These are phyloP conservation scores for Hystrix brachyura DNA, from an alignment of 2,113 vertebrate genomes.

Conservation along the genomic window DNA sequence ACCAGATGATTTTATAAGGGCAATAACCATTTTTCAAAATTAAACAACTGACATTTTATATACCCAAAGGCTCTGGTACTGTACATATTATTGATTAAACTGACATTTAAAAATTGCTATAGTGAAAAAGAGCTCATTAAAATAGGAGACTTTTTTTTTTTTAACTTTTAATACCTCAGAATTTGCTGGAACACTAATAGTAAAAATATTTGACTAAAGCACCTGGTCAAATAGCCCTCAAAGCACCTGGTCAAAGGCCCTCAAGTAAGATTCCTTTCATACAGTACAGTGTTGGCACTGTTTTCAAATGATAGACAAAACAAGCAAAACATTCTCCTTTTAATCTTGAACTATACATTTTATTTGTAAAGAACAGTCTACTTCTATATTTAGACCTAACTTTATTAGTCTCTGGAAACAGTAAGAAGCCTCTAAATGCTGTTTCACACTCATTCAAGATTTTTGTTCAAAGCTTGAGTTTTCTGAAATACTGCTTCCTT, in stretches of 20 bases:
- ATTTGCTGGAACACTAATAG: background rate
- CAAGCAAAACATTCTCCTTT: background rate
- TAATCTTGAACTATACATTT: background rate
- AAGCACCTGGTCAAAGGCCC: background rate
- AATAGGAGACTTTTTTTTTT: slow-evolving; percentile 60
- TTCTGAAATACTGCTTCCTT: slow-evolving; percentile 6
- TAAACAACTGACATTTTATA: slow-evolving; percentile 81
- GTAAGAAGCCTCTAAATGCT: background rate
- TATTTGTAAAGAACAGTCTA: background rate
- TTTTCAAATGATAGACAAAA: slow-evolving; percentile 17
- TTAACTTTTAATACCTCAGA: slow-evolving; percentile 54
- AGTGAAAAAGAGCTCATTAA: slow-evolving; percentile 71
- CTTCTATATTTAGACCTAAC: background rate
- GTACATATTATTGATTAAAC: slow-evolving; percentile 77
- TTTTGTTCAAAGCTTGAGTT: background rate
- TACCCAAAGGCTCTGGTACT: slow-evolving; percentile 62
- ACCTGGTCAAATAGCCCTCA: background rate
- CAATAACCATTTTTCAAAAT: slow-evolving; percentile 78
- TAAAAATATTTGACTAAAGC: slow-evolving; percentile 52
- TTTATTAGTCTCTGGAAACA: background rate
- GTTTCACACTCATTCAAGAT: background rate
- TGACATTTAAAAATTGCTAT: slow-evolving; percentile 76
- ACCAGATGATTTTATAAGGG: slow-evolving; percentile 71
- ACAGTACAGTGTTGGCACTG: background rate
- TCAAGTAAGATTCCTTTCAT: slow-evolving; percentile 45